Base-by-base conservation (phyloP, 1,140 invertebrate species). In the Scaptodrosophila lebanonensis region DNA sequence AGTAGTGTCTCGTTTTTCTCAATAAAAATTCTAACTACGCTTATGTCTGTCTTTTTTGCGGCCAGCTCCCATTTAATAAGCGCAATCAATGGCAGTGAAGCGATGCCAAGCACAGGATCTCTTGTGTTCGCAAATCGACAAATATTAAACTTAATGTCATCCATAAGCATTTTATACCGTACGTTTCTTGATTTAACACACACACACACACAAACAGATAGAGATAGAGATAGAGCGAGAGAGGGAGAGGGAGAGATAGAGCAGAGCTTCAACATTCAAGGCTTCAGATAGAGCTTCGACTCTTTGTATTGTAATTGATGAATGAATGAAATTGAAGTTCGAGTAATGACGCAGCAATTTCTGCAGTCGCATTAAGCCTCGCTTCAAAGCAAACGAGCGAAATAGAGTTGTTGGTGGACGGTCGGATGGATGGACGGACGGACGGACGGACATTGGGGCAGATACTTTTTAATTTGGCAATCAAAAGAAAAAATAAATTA, bases 241-340 rank as follows among this genome's bases (percentile, higher is more conserved):
- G 17, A 36, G 20, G 20, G 20, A 36, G 12, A 13, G 29, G 9
- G 49, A 18, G 33, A 33, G 30, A 40, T 61, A 70, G 68, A 73
- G 56, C 54, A 70, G 68, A 73, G 56, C 54, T 53, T 43, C 53
- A 35, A 66, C 61, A 77, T 76, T 76, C 71, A 76, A 76, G 71
- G 72, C 71, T 76, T 76, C 61, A 50, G 63, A 56, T 54, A n/a
- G n/a, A n/a, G n/a, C 62, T 56, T 59, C 66, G 57, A 71, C 59
- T 76, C 76, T 73, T 75, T 66, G 72, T 71, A 79, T 79, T 79
- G 73, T 79, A 79, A 79, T 79, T 79, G 73, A 79, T 79, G 73
- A 79, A 77, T 77, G 73, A 77, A 79, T 79, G 75, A 79, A 79
- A 79, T 79, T 79, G 73, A 79, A 79, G 73, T 79, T 79, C 73